These are phyloP conservation scores for Botrylloides violaceus DNA, from an alignment of 23 tunicate genomes.

Conservation along the genomic window DNA sequence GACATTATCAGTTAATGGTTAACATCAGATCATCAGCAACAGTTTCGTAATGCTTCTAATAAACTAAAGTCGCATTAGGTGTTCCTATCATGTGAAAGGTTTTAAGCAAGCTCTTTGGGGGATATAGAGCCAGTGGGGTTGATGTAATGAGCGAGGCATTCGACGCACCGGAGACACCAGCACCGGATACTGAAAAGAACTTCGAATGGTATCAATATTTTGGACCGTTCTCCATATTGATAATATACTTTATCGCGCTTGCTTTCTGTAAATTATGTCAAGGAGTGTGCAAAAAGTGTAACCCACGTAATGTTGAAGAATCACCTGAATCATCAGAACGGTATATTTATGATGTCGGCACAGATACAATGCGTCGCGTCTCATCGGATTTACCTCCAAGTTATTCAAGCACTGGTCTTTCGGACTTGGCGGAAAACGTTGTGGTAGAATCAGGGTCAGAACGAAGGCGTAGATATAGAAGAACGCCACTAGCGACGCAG, in stretches of 20 bases:
- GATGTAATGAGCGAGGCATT: too few species aligned
- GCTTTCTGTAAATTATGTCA: neutral
- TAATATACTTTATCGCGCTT: neutral
- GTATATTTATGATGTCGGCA: neutral
- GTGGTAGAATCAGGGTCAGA: slow-evolving; percentile 4
- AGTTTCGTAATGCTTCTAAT: too few species aligned
- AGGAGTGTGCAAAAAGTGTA: neutral
- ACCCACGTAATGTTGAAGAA: neutral
- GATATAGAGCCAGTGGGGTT: too few species aligned
- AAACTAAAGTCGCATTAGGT: too few species aligned
- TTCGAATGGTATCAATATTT: slow-evolving; percentile 8
- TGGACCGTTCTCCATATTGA: neutral
- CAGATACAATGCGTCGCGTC: neutral
- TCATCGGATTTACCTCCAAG: slow-evolving; percentile 7
- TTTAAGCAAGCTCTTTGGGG: too few species aligned
- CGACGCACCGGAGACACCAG: too few species aligned
- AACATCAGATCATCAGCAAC: too few species aligned
- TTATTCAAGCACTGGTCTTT: slow-evolving; percentile 5
- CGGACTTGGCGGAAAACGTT: neutral
- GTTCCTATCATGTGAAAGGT: too few species aligned
- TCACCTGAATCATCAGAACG: neutral
- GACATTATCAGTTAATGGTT: too few species aligned
- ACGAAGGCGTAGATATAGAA: neutral
- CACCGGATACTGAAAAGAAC: neutral
- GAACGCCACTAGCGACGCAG: neutral